These are phyloP conservation scores for Papilio polyxenes DNA, from an alignment of 1,140 invertebrate species.

Conservation along the genomic window DNA sequence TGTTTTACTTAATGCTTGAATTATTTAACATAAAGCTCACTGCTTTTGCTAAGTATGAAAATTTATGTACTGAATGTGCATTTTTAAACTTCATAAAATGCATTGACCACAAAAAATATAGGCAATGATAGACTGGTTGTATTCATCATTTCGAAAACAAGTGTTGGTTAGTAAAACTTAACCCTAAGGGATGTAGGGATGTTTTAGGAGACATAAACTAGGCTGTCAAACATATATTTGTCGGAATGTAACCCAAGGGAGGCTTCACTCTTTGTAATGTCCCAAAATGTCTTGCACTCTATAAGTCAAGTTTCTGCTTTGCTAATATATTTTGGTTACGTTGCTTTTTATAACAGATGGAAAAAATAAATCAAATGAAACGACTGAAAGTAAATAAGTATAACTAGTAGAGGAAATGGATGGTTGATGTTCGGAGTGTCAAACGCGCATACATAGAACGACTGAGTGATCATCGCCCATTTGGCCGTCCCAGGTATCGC, in stretches of 20 bases:
- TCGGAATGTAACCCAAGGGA: neutral
- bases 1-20: constrained; percentile 20
- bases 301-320: neutral
- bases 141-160: neutral
- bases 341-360: neutral
- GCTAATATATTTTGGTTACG: neutral
- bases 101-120: too few species aligned
- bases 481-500: too few species aligned
- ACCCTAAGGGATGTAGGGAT: neutral
- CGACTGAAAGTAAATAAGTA: too few species aligned
- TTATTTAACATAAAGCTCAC: constrained; percentile 16
- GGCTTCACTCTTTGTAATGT: constrained; percentile 4
- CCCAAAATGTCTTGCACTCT: neutral
- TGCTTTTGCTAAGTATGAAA: neutral
- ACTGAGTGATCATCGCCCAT: too few species aligned
- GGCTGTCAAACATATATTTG: neutral
- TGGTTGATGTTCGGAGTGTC: too few species aligned
- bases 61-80: neutral
- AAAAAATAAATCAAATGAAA: too few species aligned
- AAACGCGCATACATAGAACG: too few species aligned
- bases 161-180: neutral
- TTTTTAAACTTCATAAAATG: neutral
- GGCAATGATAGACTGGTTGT: neutral
- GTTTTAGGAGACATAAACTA: constrained; percentile 7
- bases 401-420: too few species aligned